A percentile compares a stretch with the other conserved stretches of the same genome.
Evolutionary conservation across 2,797 vertebrate genomes (phyloP).

Genomic region (Antennarius maculatus): DNA sequence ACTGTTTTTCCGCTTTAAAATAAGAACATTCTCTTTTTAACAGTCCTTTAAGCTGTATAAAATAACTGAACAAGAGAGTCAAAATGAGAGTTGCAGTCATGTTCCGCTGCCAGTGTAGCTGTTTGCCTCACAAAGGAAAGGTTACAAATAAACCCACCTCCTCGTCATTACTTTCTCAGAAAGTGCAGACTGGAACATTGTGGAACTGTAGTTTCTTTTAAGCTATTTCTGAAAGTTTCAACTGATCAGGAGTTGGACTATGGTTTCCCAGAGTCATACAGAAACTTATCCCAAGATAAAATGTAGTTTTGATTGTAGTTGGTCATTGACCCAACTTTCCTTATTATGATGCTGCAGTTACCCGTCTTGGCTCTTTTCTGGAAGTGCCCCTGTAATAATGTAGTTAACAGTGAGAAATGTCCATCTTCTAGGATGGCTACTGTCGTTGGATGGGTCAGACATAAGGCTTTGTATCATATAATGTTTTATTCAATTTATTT

Average conservation of each 20-base stretch:
- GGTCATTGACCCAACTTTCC: too few species aligned
- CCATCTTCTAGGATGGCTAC: too few species aligned
- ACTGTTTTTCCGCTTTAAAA: conserved; percentile 10
- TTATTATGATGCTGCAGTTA: too few species aligned
- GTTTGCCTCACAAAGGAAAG: conserved; percentile 7
- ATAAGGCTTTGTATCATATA: too few species aligned
- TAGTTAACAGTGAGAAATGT: too few species aligned
- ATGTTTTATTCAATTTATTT: too few species aligned
- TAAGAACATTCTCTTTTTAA: conserved; percentile 17
- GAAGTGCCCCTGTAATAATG: too few species aligned
- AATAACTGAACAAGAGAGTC: conserved; percentile 21
- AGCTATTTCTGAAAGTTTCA: too few species aligned
- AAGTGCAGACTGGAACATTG: conserved; percentile 1
- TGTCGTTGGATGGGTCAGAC: too few species aligned
- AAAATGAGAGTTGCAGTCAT: conserved; percentile 13
- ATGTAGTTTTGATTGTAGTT: too few species aligned
- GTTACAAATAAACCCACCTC: conserved; percentile 11
- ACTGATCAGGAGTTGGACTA: background rate
- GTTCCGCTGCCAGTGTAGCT: conserved; percentile 6
- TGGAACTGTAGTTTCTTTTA: background rate
- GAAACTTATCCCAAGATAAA: too few species aligned
- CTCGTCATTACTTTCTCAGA: background rate
- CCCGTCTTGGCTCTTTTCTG: too few species aligned
- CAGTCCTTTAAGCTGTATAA: conserved; percentile 14
- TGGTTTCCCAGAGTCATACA: background rate